Percentiles rank a stretch among this genome's conserved stretches.
phyloP scores from a whole-genome alignment of 2,888 invertebrate genomes.

The Chirona hameri region DNA sequence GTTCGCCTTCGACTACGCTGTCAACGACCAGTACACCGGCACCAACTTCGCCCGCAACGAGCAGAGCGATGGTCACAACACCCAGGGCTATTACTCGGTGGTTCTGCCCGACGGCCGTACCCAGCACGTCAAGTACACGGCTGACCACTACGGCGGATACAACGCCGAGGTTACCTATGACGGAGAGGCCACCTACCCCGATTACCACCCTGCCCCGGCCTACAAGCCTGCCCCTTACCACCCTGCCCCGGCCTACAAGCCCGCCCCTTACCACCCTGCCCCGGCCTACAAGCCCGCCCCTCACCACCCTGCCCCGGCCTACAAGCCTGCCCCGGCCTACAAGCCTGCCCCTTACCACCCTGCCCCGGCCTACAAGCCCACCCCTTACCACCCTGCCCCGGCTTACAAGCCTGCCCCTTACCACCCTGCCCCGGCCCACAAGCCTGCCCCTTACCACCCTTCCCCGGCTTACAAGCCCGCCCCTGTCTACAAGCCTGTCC shows the following conservation, averaged over 20 bases:
- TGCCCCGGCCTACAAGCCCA: too few relatives aligned
- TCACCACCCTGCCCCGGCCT: neutral
- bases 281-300: neutral
- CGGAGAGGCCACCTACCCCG: slow-evolving; percentile 52
- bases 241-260: too few relatives aligned
- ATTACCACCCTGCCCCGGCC: too few relatives aligned
- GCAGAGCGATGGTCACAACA: slow-evolving; percentile 77
- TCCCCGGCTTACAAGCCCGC: slow-evolving; percentile 1
- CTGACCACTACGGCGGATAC: slow-evolving; percentile 83
- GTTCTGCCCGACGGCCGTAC: slow-evolving; percentile 60
- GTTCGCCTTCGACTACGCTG: slow-evolving; percentile 83
- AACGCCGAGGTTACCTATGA: slow-evolving; percentile 36
- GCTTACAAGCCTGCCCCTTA: too few relatives aligned
- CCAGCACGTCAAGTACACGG: slow-evolving; percentile 67
- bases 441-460: too few relatives aligned
- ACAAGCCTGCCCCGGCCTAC: too few relatives aligned
- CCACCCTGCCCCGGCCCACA: too few relatives aligned
- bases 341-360: neutral
- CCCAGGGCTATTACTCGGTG: slow-evolving; percentile 79
- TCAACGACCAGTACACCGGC: slow-evolving; percentile 48
- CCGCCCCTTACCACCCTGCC: too few relatives aligned
- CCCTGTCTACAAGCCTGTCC: neutral
- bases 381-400: too few relatives aligned
- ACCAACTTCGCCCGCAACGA: slow-evolving; percentile 72
- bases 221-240: too few relatives aligned